phyloP scores from a whole-genome alignment of 2,888 invertebrate species.

The Chaitophorus viminalis region DNA sequence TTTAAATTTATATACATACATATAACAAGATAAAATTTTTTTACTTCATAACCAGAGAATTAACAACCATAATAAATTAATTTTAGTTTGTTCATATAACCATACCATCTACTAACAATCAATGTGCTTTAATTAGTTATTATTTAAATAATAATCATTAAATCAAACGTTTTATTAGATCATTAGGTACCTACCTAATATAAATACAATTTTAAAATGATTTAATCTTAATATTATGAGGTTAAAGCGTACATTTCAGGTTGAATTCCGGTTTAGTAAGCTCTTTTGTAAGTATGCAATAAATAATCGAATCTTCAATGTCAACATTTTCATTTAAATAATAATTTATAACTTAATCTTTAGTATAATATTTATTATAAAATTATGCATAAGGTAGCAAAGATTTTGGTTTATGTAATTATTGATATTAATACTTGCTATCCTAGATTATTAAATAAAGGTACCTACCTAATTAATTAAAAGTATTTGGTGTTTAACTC shows the following conservation, averaged over 20 bases:
- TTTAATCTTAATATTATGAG: neutral
- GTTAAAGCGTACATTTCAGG: neutral
- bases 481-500: too few species aligned
- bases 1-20: conserved; percentile 36
- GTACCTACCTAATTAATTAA: too few species aligned
- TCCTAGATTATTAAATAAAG: too few species aligned
- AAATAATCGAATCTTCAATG: too few species aligned
- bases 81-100: too few species aligned
- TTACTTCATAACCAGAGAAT: conserved; percentile 19
- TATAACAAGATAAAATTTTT: conserved; percentile 4
- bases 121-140: neutral
- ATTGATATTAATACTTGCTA: too few species aligned
- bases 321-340: too few species aligned
- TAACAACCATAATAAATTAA: neutral
- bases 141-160: neutral
- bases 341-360: too few species aligned
- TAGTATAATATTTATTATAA: too few species aligned
- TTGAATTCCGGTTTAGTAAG: neutral
- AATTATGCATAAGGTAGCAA: too few species aligned
- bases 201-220: neutral
- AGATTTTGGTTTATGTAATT: too few species aligned
- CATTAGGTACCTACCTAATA: neutral
- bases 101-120: neutral
- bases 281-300: neutral
- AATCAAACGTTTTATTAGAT: neutral